Percentiles rank a stretch among this genome's conserved stretches.
Evolutionary conservation across 2,797 vertebrate species (phyloP).

Genomic region (Mallotus villosus): DNA sequence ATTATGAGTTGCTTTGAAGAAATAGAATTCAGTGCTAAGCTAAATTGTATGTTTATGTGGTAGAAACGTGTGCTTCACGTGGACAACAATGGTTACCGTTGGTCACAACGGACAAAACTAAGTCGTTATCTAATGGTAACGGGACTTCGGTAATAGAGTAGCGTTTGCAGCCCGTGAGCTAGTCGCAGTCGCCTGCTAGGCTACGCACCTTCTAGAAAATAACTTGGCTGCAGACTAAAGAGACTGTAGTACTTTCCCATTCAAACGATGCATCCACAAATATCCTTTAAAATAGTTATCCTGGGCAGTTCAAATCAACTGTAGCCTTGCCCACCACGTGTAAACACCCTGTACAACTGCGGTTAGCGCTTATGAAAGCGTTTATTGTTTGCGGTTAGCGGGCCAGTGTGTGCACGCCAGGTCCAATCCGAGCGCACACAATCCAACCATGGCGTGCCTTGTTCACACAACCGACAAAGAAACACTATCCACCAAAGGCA

Average conservation of each 20-base stretch:
- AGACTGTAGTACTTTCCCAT: background rate
- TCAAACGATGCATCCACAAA: background rate
- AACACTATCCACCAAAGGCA: background rate
- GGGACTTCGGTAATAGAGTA: background rate
- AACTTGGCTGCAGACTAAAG: background rate
- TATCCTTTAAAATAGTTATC: background rate
- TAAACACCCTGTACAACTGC: background rate
- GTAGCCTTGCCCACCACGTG: background rate
- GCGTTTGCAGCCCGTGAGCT: background rate
- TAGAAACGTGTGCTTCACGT: too few relatives aligned
- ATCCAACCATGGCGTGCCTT: background rate
- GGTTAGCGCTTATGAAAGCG: background rate
- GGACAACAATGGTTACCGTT: too few relatives aligned
- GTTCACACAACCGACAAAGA: background rate
- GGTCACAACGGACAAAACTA: too few relatives aligned
- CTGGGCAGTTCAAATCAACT: background rate
- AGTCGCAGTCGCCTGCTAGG: background rate
- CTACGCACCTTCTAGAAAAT: background rate
- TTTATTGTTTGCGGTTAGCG: conserved; percentile 8
- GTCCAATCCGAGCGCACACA: conserved; percentile 25
- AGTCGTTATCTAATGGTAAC: too few relatives aligned
- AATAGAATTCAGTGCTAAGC: too few relatives aligned
- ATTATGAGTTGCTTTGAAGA: too few relatives aligned
- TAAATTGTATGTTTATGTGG: too few relatives aligned
- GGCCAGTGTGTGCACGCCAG: conserved; percentile 27